Base-by-base conservation (phyloP, 2,888 invertebrate genomes). In the Sphinx pinastri region DNA sequence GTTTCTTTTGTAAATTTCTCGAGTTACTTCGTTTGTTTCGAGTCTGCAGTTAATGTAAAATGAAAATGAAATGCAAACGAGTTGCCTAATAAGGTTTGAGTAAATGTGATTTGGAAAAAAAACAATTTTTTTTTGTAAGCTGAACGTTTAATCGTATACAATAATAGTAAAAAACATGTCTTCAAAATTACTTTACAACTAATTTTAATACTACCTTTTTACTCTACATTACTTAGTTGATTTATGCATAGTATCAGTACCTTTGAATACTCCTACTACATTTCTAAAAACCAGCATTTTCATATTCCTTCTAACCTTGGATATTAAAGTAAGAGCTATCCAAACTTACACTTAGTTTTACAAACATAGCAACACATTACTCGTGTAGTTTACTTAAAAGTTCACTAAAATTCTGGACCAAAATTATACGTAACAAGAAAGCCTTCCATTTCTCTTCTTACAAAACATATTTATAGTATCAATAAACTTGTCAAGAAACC, bases 401-500 rank as follows among this genome's bases (percentile, higher is more conserved):
- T 1, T 10, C 11, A 14, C 5, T 16, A 60, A 16, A 49, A 38
- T 38, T 38, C 38, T 38, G 4, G 38, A 38, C 38, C 8, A 19
- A 63, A 47, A 60, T 45, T 47, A 0, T 47, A 47, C 2, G 2
- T 55, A 10, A 16, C 12, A 60, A 63, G n/a, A 59, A 16, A 51
- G 16, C 12, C 31, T 12, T 31, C 6, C 13, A 57, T 63, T 49
- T 57, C 52, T 51, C 51, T 66, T 71, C 71, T 71, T 72, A 74
- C 70, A 71, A 58, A 74, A 69, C 67, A 54, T 72, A 75, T 76
- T 76, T 74, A 72, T 70, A 72, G 71, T 73, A 77, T 75, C 74
- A 74, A 77, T 78, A 80, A 74, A 75, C 74, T 73, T 72, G 73
- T 76, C 73, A 76, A 74, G 74, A 74, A 77, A 71, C 75, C 73